Conservation (phyloP, 2,113 vertebrate genomes). For the Sinocyclocheilus grahami region DNA sequence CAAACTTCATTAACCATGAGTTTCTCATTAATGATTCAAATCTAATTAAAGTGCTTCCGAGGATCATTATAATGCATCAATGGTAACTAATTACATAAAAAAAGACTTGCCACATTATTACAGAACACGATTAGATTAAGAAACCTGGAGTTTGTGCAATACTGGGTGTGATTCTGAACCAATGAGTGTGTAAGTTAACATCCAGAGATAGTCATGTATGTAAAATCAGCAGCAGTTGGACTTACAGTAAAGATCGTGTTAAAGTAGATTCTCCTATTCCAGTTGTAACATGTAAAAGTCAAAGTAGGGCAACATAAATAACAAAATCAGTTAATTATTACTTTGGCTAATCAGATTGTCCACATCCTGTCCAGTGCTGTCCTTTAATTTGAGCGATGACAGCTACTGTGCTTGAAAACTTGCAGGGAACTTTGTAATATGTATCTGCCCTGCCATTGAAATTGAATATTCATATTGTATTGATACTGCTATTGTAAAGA, state of each 20-base stretch:
- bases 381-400: too few relatives aligned
- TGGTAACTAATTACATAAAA: constrained; percentile 52
- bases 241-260: not conserved
- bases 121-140: constrained; percentile 52
- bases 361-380: not conserved
- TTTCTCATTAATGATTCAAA: constrained; percentile 61
- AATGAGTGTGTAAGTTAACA: not conserved
- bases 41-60: constrained; percentile 61
- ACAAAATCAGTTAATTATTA: not conserved
- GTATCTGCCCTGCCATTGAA: too few relatives aligned
- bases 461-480: too few relatives aligned
- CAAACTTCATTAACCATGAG: constrained; percentile 57
- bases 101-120: constrained; percentile 51
- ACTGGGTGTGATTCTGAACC: constrained; percentile 46
- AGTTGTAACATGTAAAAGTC: not conserved
- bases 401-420: not conserved
- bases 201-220: not conserved
- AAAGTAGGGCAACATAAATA: not conserved
- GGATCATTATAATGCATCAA: constrained; percentile 57
- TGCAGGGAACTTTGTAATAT: too few relatives aligned
- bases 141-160: constrained; percentile 52
- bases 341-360: not conserved
- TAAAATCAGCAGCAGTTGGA: constrained; percentile 5
- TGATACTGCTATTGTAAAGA: not conserved
- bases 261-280: not conserved